Base-by-base conservation (phyloP, 2,888 invertebrate genomes). In the Arrhopalites spinosus region DNA sequence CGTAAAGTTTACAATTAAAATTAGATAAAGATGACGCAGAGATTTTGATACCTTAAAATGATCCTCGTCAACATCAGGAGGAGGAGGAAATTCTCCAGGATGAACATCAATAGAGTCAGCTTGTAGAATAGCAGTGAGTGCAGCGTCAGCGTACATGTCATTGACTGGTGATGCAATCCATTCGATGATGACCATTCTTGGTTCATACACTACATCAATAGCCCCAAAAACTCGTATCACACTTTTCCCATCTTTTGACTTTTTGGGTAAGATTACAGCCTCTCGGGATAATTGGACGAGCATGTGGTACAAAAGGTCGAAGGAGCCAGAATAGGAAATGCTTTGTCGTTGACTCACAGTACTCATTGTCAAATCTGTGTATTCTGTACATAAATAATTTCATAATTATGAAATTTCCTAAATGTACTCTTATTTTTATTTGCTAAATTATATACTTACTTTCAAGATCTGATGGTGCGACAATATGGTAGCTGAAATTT, bases 61-160 rank as follows among this genome's bases (percentile, higher is more conserved):
- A 88, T 93, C 93, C 61, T 92, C 87, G 86, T 96, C 96, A 72
- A 95, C 91, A 85, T 94, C 94, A 77, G 83, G 47, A 0, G 89
- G 86, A 78, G 83, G 43, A 0, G 89, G 86, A 72, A 89, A 88
- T 20, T 75, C 78, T 2, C 78, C 90, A 1, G 90, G 88, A 36
- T 89, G 88, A 0, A 88, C 87, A 70, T 90, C 90, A 68, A 91
- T 87, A 81, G 90, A 86, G 84, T 93, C 93, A 0, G 95, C 94
- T 85, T 94, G 92, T 83, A 98, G 88, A 53, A 97, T 88, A 61
- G 93, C 95, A 0, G 94, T 93, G 1, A 59, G 88, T 36, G 96
- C 92, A 36, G 98, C 93, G 87, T 99, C 98, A 36, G 98, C 98
- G 86, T 93, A 98, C 96, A 98, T 98, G 86, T 99, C 98, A 84